Base-by-base conservation (phyloP, 2,113 vertebrate species). In the Eulemur macaco region DNA sequence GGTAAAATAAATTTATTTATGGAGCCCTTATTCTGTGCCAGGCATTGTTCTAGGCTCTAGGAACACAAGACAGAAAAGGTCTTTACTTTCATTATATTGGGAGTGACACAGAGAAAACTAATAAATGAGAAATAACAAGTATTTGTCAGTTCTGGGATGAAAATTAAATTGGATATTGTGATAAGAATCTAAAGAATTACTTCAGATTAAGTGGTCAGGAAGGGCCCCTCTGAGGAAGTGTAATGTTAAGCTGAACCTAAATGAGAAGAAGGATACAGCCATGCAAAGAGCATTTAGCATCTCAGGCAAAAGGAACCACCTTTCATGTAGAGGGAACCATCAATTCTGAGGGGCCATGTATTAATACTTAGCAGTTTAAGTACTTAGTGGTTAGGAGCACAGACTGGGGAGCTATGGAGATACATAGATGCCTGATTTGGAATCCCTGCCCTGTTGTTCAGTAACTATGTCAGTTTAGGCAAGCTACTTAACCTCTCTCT, bases 51-150 rank as follows among this genome's bases (percentile, higher is more conserved):
- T 80, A 73, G 86, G 45, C 47, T 89, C 15, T 94, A 2, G 6
- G 29, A 78, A 91, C 8, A 60, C 29, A 39, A 80, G 39, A 88
- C 76, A 85, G 69, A 78, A 85, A 60, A 91, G 64, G 25, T 45
- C 45, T 47, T 89, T 83, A 37, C n/a, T 95, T 82, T 77, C 42
- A 69, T 74, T 93, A 42, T 86, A 54, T 47, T 54, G 42, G 58
- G 34, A 85, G 89, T 77, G 63, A 71, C 34, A 95, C 39, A 89
- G 83, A 91, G n/a, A 91, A 82, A 81, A 78, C 56, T 83, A 50
- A 69, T 78, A 60, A 66, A 42, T 39, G 76, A 92, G 45, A 58
- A 74, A 80, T 58, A 20, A 13, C 60, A 45, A 5, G 0, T 76
- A 83, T 88, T 76, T 74, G 34, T 92, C 84, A 94, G 8, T 78